Percentiles rank a stretch among this genome's conserved stretches.
Evolutionary conservation across 2,113 vertebrate species (phyloP).

Genomic region (Perccottus glenii): DNA sequence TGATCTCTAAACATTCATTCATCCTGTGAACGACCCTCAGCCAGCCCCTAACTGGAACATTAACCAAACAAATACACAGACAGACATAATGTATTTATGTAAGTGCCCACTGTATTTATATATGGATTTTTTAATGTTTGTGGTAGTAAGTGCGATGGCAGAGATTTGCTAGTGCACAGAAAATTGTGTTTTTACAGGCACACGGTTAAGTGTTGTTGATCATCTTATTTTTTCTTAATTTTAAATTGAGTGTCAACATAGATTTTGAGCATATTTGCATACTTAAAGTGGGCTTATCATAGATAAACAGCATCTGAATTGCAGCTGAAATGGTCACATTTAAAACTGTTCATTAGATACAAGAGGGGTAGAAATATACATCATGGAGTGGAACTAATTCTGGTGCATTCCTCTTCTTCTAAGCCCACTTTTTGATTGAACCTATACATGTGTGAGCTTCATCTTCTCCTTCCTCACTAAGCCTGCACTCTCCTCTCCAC

Average conservation of each 20-base stretch:
- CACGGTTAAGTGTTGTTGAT: not conserved
- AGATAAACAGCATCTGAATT: not conserved
- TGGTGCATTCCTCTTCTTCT: slow-evolving; percentile 2
- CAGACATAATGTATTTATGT: slow-evolving; percentile 20
- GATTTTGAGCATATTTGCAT: too few species aligned
- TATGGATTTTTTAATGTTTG: not conserved
- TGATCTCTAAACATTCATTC: slow-evolving; percentile 57
- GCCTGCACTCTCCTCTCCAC: slow-evolving; percentile 13
- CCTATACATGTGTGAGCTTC: slow-evolving; percentile 14
- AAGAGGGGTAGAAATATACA: not conserved
- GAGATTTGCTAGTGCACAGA: too few species aligned
- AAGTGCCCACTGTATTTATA: not conserved
- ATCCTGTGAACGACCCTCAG: slow-evolving; percentile 71
- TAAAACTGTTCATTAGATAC: not conserved
- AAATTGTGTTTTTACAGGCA: too few species aligned
- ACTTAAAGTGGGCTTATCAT: too few species aligned
- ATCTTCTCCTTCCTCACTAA: slow-evolving; percentile 16
- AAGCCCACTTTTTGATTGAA: slow-evolving; percentile 14
- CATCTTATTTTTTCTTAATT: not conserved
- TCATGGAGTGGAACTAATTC: slow-evolving; percentile 16
- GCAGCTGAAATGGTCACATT: not conserved
- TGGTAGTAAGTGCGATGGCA: not conserved
- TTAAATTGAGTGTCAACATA: too few species aligned
- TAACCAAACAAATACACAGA: slow-evolving; percentile 70
- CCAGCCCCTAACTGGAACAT: slow-evolving; percentile 70